Base-by-base conservation (phyloP, 2,888 invertebrate species). In the Thelaira solivaga region DNA sequence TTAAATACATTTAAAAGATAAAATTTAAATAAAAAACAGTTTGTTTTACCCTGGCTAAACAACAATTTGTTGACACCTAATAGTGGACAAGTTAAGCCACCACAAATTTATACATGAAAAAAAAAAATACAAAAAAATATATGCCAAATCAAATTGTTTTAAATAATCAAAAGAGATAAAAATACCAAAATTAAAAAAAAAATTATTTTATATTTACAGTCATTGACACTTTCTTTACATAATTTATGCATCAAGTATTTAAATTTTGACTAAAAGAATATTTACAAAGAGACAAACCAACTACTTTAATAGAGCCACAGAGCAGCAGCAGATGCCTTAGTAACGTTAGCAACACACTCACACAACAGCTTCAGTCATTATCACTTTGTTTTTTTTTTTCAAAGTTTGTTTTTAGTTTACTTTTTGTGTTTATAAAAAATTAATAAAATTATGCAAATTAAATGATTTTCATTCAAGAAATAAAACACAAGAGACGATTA, bases 361-460 rank as follows among this genome's bases (percentile, higher is more conserved):
- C 29, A 29, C 57, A 57, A 57, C 47, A 8, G 36, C 45, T 13
- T 18, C 47, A 4, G 55, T 22, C 39, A 26, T 47, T 7, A 69
- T 31, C 24, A 36, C 36, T 67, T 11, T 34, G 18, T 4, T 20
- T 65, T 26, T 64, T 18, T n/a, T 2, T 24, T 10, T n/a, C 29
- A 43, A 43, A 57, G 49, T 10, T 61, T 10, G 13, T 53, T 20
- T 49, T 62, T 67, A n/a, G 67, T 61, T 43, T 18, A 45, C 20
- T 41, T 20, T 65, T 36, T 8, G 16, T 69, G n/a, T 51, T 57
- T 43, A 34, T 55, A 55, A 43, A 29, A 71, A 65, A 61, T 69
- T 68, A 75, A 76, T 79, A 76, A 79, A 76, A 64, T 76, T 76
- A 79, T 76, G 79, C 67, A 79, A 79, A 79, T 74, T 65, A 78